phyloP scores from a whole-genome alignment of 1,140 invertebrate genomes.

The Drosophila pandora region DNA sequence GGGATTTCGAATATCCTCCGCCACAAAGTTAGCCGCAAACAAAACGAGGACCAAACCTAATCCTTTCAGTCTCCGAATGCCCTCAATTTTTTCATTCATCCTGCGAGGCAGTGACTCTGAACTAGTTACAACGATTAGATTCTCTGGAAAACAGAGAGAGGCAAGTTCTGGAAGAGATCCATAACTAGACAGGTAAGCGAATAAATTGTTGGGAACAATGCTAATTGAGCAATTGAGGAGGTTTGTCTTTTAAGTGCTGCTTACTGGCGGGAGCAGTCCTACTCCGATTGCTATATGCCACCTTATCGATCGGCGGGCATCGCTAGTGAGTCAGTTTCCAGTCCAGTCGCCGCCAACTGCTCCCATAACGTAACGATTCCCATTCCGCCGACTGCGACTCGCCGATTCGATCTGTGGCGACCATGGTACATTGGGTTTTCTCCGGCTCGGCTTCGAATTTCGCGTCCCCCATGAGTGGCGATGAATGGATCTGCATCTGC shows the following conservation, averaged over 20 bases:
- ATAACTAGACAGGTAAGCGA: not conserved
- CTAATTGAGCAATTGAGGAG: not conserved
- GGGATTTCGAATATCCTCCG: constrained; percentile 3
- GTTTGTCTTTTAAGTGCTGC: too few species aligned
- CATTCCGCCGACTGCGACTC: constrained; percentile 32
- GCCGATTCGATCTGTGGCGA: constrained; percentile 54
- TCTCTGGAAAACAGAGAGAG: too few species aligned
- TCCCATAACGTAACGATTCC: constrained; percentile 44
- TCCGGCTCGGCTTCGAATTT: not conserved
- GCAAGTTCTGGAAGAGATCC: too few species aligned
- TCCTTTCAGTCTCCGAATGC: not conserved
- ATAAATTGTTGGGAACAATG: too few species aligned
- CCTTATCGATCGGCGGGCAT: constrained; percentile 9
- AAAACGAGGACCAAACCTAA: not conserved
- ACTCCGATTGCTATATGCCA: not conserved
- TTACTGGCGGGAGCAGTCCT: not conserved
- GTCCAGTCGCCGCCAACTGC: constrained; percentile 31
- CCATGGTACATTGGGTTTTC: constrained; percentile 65
- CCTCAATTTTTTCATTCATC: not conserved
- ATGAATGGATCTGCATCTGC: constrained; percentile 20
- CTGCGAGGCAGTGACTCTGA: not conserved
- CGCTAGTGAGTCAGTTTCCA: constrained; percentile 36
- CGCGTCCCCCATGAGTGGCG: constrained; percentile 15
- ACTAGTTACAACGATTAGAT: not conserved
- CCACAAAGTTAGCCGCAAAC: constrained; percentile 46